Percentiles rank a stretch among this genome's conserved stretches.
Conservation (phyloP, 2,113 vertebrate species). For the Tichodroma muraria region DNA sequence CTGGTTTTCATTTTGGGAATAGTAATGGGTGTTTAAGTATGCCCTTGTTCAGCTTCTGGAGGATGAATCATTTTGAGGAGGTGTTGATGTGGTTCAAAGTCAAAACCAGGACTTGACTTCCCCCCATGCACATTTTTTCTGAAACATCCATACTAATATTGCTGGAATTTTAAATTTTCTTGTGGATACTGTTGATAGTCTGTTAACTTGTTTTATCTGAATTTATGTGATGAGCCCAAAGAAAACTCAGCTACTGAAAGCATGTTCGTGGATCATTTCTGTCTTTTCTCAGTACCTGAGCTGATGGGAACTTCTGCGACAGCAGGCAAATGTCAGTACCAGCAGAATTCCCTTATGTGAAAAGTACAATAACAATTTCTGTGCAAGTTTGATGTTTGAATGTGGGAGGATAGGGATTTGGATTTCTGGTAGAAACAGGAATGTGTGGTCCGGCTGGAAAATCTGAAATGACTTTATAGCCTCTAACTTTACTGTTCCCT, state of each 20-base stretch:
- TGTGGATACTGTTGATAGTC: not conserved
- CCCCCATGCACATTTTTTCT: not conserved
- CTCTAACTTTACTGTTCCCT: not conserved
- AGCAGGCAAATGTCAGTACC: not conserved
- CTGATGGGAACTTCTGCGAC: not conserved
- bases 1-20: not conserved
- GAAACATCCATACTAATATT: not conserved
- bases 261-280: not conserved
- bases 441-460: not conserved
- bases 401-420: not conserved
- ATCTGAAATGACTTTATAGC: not conserved
- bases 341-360: not conserved
- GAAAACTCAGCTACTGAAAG: not conserved
- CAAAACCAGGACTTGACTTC: not conserved
- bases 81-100: constrained; percentile 7
- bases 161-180: not conserved
- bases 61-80: constrained; percentile 37
- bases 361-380: not conserved
- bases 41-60: not conserved
- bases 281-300: not conserved
- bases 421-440: not conserved
- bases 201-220: not conserved
- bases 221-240: not conserved
- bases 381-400: not conserved
- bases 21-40: not conserved